Conservation (phyloP, 2,113 vertebrate species). For the Sarotherodon lohbergeri region DNA sequence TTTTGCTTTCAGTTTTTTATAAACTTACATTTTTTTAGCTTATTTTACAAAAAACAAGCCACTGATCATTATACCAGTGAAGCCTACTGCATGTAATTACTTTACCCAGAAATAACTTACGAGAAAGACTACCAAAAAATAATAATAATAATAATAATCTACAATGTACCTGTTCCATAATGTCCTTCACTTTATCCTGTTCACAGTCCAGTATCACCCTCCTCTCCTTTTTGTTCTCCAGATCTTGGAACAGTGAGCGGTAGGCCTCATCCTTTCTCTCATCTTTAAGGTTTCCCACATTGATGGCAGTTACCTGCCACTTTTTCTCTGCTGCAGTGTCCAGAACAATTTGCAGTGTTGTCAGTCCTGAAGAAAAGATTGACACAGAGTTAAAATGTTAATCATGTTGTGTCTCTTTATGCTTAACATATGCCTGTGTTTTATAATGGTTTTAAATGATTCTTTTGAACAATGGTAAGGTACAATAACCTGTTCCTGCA, state of each 20-base stretch:
- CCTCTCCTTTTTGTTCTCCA: constrained; percentile 95
- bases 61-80: not conserved
- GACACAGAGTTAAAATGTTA: not conserved
- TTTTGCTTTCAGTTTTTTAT: not conserved
- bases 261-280: constrained; percentile 98
- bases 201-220: constrained; percentile 97
- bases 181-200: constrained; percentile 98
- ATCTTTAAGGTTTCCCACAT: constrained; percentile 98
- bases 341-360: constrained; percentile 93
- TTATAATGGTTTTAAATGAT: not conserved
- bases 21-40: not conserved
- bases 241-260: constrained; percentile 93
- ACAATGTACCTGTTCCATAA: constrained; percentile 89
- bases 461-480: not conserved
- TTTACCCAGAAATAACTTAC: not conserved
- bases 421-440: not conserved
- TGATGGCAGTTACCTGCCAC: constrained; percentile 99
- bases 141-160: not conserved
- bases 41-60: not conserved
- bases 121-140: accelerated
- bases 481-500: not conserved
- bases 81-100: not conserved
- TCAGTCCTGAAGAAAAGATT: constrained; percentile 77
- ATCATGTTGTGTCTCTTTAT: not conserved
- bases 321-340: constrained; percentile 96